A percentile compares a stretch with the other conserved stretches of the same genome.
Evolutionary conservation across 2,888 invertebrate species (phyloP).

Genomic region (Chorisops tibialis): DNA sequence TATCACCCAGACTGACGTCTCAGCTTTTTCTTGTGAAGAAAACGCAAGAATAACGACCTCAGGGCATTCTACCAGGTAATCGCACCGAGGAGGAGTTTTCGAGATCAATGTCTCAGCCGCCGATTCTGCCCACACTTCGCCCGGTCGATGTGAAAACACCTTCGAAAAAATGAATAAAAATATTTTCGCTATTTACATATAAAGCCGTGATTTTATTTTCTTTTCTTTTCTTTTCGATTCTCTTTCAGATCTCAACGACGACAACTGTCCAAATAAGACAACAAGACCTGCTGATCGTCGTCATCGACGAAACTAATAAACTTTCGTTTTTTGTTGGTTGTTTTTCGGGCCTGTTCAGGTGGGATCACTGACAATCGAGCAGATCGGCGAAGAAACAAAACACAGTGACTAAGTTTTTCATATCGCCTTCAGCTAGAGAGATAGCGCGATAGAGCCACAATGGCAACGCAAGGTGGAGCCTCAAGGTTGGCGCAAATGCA

Average conservation of each 20-base stretch:
- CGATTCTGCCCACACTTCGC: conserved; percentile 9
- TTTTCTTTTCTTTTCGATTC: background rate
- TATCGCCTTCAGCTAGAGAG: conserved; percentile 20
- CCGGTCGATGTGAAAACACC: background rate
- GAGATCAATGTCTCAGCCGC: conserved; percentile 14
- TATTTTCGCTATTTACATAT: too few species aligned
- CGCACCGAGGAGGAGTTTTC: conserved; percentile 15
- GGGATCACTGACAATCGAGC: background rate
- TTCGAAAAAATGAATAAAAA: background rate
- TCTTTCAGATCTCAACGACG: conserved; percentile 5
- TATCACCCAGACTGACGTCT: too few species aligned
- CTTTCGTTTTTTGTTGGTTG: background rate
- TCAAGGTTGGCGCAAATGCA: conserved; percentile 54
- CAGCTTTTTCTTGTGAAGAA: too few species aligned
- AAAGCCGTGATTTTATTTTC: background rate
- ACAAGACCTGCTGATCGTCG: background rate
- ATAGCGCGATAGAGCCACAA: conserved; percentile 32
- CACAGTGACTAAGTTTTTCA: conserved; percentile 5
- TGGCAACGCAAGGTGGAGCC: conserved; percentile 50
- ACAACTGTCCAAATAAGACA: conserved; percentile 11
- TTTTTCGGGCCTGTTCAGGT: too few species aligned
- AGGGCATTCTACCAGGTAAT: background rate
- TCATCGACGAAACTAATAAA: background rate
- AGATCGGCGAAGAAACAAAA: background rate
- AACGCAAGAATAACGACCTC: too few species aligned